Conservation (phyloP, 2,888 invertebrate species). For the Bellardia bayeri region DNA sequence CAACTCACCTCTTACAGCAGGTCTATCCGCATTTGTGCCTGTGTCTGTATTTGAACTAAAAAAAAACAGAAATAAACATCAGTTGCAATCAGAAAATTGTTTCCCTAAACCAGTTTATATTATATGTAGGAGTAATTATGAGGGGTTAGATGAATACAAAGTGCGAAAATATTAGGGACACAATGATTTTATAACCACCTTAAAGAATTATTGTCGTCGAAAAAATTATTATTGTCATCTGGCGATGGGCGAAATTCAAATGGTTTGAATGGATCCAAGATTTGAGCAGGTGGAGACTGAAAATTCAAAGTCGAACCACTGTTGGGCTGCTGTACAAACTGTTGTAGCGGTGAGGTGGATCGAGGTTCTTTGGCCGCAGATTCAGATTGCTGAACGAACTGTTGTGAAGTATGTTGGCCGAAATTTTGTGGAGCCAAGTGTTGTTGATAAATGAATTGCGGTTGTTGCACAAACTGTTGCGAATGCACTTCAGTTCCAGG, state of each 20-base stretch:
- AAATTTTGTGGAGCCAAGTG: constrained; percentile 5
- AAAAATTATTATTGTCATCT: constrained; percentile 51
- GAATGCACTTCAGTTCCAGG: not conserved
- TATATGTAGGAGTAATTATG: not conserved
- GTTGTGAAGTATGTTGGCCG: constrained; percentile 12
- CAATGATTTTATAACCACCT: constrained; percentile 56
- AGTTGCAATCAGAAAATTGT: not conserved
- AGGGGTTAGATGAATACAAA: constrained; percentile 12
- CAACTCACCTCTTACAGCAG: constrained; percentile 75
- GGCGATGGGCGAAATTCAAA: constrained; percentile 74
- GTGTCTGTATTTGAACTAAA: constrained; percentile 22
- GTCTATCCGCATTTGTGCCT: constrained; percentile 65
- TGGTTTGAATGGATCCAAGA: constrained; percentile 75
- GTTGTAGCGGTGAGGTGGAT: constrained; percentile 2
- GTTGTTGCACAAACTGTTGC: constrained; percentile 38
- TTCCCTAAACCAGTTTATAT: not conserved
- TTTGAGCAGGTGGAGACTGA: constrained; percentile 50
- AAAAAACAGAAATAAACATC: not conserved
- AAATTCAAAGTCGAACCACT: constrained; percentile 11
- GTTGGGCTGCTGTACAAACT: constrained; percentile 22
- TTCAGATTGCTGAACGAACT: not conserved
- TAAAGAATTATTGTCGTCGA: constrained; percentile 53
- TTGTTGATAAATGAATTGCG: constrained; percentile 24
- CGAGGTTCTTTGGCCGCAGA: constrained; percentile 24
- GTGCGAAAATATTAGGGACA: not conserved